phyloP scores from a whole-genome alignment of 2,888 invertebrate genomes.

The Limnephilus rhombicus region DNA sequence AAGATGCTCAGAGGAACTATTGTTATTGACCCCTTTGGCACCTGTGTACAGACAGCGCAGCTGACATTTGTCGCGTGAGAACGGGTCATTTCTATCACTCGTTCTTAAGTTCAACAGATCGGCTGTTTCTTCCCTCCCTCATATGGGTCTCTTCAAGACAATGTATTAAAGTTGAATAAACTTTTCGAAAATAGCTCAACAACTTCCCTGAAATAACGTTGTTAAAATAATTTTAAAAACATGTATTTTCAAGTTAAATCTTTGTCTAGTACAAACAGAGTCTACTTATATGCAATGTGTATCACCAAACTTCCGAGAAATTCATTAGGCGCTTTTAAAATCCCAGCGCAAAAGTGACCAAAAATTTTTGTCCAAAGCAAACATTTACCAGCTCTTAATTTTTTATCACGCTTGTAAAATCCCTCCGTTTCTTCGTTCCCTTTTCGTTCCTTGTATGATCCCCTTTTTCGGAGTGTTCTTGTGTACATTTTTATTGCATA shows the following conservation, averaged over 20 bases:
- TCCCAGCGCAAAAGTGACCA: background rate
- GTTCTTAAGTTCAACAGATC: too few species aligned
- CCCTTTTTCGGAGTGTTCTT: background rate
- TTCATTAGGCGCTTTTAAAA: background rate
- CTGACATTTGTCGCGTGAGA: too few species aligned
- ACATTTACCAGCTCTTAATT: background rate
- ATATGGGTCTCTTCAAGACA: too few species aligned
- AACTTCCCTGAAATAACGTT: too few species aligned
- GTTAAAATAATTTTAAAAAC: too few species aligned
- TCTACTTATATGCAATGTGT: background rate
- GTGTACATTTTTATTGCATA: constrained; percentile 22
- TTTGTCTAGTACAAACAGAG: background rate
- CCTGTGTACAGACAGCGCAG: too few species aligned
- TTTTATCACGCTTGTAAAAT: constrained; percentile 42
- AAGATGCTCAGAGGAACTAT: too few species aligned
- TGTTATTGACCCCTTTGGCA: too few species aligned
- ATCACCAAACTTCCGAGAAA: background rate
- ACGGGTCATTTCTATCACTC: too few species aligned
- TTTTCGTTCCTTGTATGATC: background rate
- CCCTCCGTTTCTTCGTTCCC: background rate
- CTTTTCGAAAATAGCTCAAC: too few species aligned
- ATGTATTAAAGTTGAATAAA: too few species aligned
- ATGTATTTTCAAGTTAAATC: background rate
- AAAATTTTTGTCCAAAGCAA: background rate
- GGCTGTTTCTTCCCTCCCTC: too few species aligned